phyloP scores from a whole-genome alignment of 2,797 vertebrate species.

The Peromyscus melanophrys region DNA sequence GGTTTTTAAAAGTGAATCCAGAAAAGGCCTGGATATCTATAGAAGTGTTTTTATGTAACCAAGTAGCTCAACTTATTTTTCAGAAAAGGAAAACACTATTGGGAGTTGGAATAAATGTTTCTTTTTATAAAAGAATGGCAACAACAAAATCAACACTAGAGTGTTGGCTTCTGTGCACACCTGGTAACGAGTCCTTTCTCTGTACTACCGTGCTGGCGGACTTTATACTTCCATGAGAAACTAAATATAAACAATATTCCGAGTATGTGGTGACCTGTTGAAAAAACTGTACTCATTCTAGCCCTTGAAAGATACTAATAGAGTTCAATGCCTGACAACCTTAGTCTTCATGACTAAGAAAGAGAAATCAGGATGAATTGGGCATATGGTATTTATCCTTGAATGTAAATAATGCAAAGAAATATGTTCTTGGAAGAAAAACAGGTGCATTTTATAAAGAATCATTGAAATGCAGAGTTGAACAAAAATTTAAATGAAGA shows the following conservation, averaged over 20 bases:
- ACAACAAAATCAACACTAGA: background rate
- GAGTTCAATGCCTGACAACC: background rate
- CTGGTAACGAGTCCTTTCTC: background rate
- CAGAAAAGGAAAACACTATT: background rate
- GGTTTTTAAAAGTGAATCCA: background rate
- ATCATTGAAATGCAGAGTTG: conserved; percentile 31
- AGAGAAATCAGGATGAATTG: conserved; percentile 38
- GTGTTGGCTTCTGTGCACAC: background rate
- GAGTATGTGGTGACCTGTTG: background rate
- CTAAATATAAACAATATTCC: background rate
- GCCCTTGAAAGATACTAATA: background rate
- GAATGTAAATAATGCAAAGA: conserved; percentile 25
- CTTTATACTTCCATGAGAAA: background rate
- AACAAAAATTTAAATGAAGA: conserved; percentile 3
- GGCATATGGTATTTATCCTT: background rate
- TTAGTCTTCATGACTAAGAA: conserved; percentile 42
- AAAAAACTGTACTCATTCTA: background rate
- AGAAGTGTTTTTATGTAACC: background rate
- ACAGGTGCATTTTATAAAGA: background rate
- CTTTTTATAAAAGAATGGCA: background rate
- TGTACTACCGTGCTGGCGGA: rapidly evolving
- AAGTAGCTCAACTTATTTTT: background rate
- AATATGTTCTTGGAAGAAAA: background rate
- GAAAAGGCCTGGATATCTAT: background rate
- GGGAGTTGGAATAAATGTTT: background rate